These are phyloP conservation scores for Marmota flaviventris DNA, from an alignment of 2,113 vertebrate species.

Conservation along the genomic window DNA sequence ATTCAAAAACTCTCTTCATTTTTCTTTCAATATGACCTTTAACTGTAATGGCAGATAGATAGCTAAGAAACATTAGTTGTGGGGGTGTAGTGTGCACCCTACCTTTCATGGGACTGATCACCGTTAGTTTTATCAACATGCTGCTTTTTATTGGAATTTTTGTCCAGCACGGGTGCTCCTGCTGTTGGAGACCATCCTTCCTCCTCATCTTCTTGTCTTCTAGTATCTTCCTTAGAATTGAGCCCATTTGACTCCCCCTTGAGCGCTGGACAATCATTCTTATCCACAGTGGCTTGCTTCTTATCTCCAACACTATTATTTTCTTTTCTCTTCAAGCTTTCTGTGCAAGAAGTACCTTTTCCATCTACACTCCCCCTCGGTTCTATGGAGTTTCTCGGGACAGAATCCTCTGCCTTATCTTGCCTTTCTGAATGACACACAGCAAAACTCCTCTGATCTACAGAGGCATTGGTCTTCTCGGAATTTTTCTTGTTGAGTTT, in stretches of 20 bases:
- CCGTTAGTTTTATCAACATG: not conserved
- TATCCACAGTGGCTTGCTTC: not conserved
- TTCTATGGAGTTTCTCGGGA: constrained; percentile 14
- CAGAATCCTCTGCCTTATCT: constrained; percentile 47
- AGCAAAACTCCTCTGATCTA: constrained; percentile 62
- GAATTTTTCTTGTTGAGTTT: constrained; percentile 93
- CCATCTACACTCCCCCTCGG: constrained; percentile 61
- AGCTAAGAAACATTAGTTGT: rapidly evolving
- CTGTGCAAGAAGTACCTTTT: constrained; percentile 22
- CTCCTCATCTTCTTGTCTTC: constrained; percentile 38
- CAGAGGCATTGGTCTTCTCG: constrained; percentile 83
- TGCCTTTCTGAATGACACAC: constrained; percentile 61
- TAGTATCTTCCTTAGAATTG: constrained; percentile 35
- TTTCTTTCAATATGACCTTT: not conserved
- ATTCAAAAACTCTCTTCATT: not conserved
- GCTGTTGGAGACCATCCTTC: not conserved
- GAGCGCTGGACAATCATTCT: not conserved
- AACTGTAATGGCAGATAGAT: rapidly evolving
- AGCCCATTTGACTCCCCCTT: constrained; percentile 30
- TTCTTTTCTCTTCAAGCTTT: constrained; percentile 49
- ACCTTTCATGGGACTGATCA: constrained; percentile 75
- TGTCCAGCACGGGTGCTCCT: constrained; percentile 55
- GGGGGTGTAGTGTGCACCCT: not conserved
- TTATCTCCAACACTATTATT: not conserved
- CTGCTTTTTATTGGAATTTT: constrained; percentile 43